These are phyloP conservation scores for Leptinotarsa lineolata DNA, from an alignment of 1,140 invertebrate genomes.

Conservation along the genomic window DNA sequence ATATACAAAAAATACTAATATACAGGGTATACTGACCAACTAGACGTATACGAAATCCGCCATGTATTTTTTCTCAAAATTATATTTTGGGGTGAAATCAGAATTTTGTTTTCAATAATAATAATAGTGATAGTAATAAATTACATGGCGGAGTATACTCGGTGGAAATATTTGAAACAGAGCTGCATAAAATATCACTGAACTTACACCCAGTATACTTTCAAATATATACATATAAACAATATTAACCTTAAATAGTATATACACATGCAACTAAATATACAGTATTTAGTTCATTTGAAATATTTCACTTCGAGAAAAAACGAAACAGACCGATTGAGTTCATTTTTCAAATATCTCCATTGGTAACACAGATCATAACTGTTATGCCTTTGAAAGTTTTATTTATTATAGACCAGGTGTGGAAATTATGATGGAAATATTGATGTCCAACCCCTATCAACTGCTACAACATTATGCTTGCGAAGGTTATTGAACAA, in stretches of 20 bases:
- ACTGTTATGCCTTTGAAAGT: no score
- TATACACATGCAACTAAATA: not conserved
- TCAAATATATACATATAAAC: constrained; percentile 28
- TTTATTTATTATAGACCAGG: no score
- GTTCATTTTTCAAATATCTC: no score
- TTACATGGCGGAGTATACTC: constrained; percentile 6
- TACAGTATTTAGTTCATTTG: not conserved
- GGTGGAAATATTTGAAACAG: constrained; percentile 23
- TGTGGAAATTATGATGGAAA: no score
- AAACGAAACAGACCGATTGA: not conserved
- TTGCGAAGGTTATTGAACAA: no score
- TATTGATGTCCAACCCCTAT: no score
- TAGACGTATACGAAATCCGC: not conserved
- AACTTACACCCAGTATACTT: constrained; percentile 22
- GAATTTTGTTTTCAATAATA: no score
- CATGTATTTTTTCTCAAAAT: no score
- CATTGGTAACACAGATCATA: no score
- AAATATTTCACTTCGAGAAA: not conserved
- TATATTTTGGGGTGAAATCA: no score
- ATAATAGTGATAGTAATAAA: no score
- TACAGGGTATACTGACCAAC: constrained; percentile 42
- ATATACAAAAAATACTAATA: constrained; percentile 19
- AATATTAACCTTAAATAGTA: not conserved
- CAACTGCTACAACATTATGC: no score
- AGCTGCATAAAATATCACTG: constrained; percentile 36